phyloP scores from a whole-genome alignment of 2,888 invertebrate genomes.

The Melolontha melolontha region DNA sequence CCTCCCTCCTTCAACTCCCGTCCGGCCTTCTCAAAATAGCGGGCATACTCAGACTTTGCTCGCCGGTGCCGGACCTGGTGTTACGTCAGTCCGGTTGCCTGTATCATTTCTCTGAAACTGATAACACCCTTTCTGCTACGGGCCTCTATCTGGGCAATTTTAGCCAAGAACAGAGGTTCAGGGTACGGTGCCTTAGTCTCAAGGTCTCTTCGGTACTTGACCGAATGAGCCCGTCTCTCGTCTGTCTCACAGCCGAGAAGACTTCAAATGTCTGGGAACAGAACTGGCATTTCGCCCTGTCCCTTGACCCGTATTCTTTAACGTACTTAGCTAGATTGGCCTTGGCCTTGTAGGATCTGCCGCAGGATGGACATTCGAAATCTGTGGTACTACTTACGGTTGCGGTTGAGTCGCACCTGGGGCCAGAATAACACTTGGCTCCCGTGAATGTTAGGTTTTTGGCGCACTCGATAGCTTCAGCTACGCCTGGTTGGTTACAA shows the following conservation, averaged over 20 bases:
- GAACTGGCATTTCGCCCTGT: constrained; percentile 25
- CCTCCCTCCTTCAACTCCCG: not conserved
- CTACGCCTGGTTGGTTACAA: no score
- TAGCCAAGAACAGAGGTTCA: constrained; percentile 18
- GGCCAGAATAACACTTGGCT: no score
- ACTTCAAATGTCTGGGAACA: constrained; percentile 15
- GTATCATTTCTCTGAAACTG: constrained; percentile 27
- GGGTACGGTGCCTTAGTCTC: constrained; percentile 33
- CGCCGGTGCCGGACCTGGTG: constrained; percentile 41
- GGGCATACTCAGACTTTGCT: constrained; percentile 37
- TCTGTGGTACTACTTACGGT: no score
- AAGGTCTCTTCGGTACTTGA: constrained; percentile 30
- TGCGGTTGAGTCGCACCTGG: no score
- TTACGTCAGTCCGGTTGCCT: constrained; percentile 42
- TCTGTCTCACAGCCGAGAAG: constrained; percentile 37
- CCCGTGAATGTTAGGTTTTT: no score
- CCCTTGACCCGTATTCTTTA: constrained; percentile 26
- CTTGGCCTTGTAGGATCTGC: no score
- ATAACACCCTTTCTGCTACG: constrained; percentile 12
- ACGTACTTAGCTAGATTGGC: not conserved
- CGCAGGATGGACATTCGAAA: no score
- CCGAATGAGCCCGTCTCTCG: constrained; percentile 38
- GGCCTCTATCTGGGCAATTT: constrained; percentile 42
- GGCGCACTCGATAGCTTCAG: no score
- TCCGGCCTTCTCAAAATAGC: constrained; percentile 36